Base-by-base conservation (phyloP, 2,797 vertebrate species). In the Loriculus beryllinus region DNA sequence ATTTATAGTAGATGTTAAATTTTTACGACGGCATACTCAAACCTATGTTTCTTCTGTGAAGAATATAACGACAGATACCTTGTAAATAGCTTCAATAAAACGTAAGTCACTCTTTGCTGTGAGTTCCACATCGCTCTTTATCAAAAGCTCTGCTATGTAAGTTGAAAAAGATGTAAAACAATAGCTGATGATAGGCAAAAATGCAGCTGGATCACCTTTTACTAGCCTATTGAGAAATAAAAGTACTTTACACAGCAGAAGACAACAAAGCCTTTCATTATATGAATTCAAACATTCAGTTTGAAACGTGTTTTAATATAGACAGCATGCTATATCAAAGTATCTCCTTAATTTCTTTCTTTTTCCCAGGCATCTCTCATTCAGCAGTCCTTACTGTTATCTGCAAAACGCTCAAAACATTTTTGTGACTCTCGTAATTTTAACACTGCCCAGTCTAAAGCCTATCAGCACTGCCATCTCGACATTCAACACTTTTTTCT, bases 21-120 rank as follows among this genome's bases (percentile, higher is more conserved):
- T 77, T 69, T 74, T 47, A 47, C 15, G 4, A 85, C 12, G 9
- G 29, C 75, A 52, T 26, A 49, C 12, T 40, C 54, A 43, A 67
- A 76, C 77, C 6, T 7, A 1, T 2, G 6, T 40, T 76, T 84
- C 25, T 56, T 68, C 14, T 45, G 54, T 39, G 18, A 90, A 39
- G 57, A 85, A 33, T 10, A 70, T 3, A 12, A 83, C 88, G 12
- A 48, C 31, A 93, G 52, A 64, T 98, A 99, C 99, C 99, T 99
- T 99, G 92, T 99, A 99, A 92, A 99, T 93, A 6, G 98, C 97
- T 91, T 99, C 99, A 21, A 98, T 97, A 93, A 99, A 99, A 88
- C 99, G 98, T 42, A 99, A 96, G 95, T 99, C 99, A 14, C 98
- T 99, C 97, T 99, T 99, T 76, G 98, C 98, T 12, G 97, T 96